Evolutionary conservation across 1,140 invertebrate genomes (phyloP).

Genomic region (Trachymyrmex septentrionalis): DNA sequence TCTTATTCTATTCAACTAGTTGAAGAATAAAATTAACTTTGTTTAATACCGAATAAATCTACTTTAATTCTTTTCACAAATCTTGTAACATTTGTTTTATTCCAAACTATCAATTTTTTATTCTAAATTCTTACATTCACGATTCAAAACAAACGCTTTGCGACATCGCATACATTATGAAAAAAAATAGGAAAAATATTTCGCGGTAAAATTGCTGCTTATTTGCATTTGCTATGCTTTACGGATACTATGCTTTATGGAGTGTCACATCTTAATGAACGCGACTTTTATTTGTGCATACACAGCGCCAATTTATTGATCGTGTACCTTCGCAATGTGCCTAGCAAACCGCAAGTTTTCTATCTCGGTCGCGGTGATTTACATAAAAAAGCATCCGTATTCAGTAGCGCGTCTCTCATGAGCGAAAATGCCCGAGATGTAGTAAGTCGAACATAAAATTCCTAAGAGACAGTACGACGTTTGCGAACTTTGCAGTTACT

Average conservation of each 20-base stretch:
- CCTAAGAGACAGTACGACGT: conserved; percentile 40
- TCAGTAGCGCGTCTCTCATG: not conserved
- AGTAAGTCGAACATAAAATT: conserved; percentile 41
- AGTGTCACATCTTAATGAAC: conserved; percentile 33
- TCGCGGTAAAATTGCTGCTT: not conserved
- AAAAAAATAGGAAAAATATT: conserved; percentile 11
- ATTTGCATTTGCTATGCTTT: not conserved
- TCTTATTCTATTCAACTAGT: too few relatives aligned
- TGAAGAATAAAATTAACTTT: not conserved
- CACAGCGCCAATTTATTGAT: conserved; percentile 1
- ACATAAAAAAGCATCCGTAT: conserved; percentile 6
- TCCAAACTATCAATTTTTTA: not conserved
- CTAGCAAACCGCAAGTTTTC: not conserved
- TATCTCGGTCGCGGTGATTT: conserved; percentile 5
- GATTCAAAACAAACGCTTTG: conserved; percentile 20
- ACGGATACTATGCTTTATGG: not conserved
- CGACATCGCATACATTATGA: not conserved
- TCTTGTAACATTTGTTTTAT: not conserved
- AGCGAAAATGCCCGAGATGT: conserved; percentile 12
- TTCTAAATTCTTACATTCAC: not conserved
- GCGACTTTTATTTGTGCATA: conserved; percentile 14
- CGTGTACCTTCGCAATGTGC: not conserved
- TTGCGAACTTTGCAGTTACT: conserved; percentile 34
- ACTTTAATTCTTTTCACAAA: not conserved
- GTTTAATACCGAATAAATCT: not conserved